Conservation (phyloP, 2,797 vertebrate genomes). For the Knipowitschia caucasica region DNA sequence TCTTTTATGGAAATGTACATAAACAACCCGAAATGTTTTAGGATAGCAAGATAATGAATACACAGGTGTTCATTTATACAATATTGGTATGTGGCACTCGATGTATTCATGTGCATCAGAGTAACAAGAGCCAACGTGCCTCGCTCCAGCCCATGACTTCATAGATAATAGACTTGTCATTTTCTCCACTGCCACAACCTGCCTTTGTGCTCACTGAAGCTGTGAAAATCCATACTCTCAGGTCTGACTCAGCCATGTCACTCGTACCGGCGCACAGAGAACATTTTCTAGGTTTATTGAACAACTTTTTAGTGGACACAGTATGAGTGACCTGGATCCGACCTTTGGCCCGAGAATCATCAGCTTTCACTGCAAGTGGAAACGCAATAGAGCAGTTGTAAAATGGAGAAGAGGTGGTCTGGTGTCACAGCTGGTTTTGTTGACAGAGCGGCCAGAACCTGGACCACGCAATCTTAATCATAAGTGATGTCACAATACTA, state of each 20-base stretch:
- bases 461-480: no score
- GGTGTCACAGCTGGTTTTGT: conserved; percentile 1
- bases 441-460: no score
- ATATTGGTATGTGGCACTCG: neutral
- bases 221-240: neutral
- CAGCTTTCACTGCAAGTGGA: conserved; percentile 22
- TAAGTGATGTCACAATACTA: no score
- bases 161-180: neutral
- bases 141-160: neutral
- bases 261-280: neutral
- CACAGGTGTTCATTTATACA: neutral
- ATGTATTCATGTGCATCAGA: neutral
- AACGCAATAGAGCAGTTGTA: conserved; percentile 18
- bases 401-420: conserved; percentile 3
- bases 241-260: neutral
- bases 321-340: conserved; percentile 18
- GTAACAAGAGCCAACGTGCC: neutral
- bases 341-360: conserved; percentile 19
- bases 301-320: neutral
- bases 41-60: neutral
- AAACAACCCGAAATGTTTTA: no score
- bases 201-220: neutral
- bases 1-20: no score
- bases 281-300: neutral
- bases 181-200: neutral